Percentiles rank a stretch among this genome's conserved stretches.
phyloP scores from a whole-genome alignment of 2,797 vertebrate genomes.

The Manis pentadactyla region DNA sequence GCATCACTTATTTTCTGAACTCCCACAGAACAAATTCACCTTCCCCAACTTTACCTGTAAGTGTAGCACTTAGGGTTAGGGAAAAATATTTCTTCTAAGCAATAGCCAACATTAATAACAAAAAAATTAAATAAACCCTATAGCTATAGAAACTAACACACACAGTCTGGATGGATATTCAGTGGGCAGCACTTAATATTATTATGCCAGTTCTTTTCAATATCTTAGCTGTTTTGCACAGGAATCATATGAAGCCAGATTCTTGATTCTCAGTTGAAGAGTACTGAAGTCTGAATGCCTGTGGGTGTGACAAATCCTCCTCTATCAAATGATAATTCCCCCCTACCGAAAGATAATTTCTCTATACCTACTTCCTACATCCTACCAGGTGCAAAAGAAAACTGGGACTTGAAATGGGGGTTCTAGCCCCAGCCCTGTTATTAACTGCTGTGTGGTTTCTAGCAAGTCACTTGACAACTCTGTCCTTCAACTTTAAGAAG shows the following conservation, averaged over 20 bases:
- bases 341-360: neutral
- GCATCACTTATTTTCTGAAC: neutral
- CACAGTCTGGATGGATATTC: neutral
- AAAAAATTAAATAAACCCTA: constrained; percentile 6
- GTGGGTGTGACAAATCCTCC: neutral
- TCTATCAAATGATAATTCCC: neutral
- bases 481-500: constrained; percentile 8
- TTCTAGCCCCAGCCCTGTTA: neutral
- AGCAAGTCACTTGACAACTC: constrained; percentile 42
- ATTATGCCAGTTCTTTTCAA: neutral
- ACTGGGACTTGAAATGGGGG: neutral
- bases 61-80: neutral
- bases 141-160: neutral
- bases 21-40: neutral
- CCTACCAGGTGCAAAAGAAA: neutral
- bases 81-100: neutral
- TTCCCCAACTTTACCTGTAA: neutral
- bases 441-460: constrained; percentile 33
- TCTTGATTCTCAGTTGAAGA: constrained; percentile 8
- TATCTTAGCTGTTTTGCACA: neutral
- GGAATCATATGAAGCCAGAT: neutral
- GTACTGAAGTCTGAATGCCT: neutral
- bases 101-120: neutral
- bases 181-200: neutral
- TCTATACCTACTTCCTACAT: neutral